phyloP scores from a whole-genome alignment of 2,797 vertebrate genomes.

The Prunella strophiata region DNA sequence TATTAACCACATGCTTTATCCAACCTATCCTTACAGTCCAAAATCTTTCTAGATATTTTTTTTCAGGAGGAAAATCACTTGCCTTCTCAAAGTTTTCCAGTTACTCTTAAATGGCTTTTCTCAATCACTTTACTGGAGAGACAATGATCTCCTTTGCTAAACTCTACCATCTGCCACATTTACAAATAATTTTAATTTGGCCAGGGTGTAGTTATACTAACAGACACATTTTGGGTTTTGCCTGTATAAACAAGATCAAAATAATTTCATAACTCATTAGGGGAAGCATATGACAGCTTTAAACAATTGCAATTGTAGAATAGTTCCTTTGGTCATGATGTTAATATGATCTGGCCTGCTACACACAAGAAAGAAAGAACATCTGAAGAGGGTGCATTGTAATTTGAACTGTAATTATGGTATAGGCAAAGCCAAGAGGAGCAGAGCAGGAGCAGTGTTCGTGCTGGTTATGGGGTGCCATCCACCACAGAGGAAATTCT shows the following conservation, averaged over 20 bases:
- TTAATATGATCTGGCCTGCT: background rate
- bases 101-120: background rate
- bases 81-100: background rate
- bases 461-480: background rate
- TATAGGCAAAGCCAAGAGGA: background rate
- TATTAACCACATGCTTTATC: background rate
- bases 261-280: background rate
- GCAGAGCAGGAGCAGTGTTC: background rate
- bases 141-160: background rate
- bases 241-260: constrained; percentile 18
- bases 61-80: background rate
- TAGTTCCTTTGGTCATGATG: background rate
- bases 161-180: background rate
- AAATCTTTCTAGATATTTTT: background rate
- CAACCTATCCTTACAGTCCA: background rate
- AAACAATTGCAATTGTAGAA: background rate
- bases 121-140: background rate
- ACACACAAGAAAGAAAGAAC: background rate
- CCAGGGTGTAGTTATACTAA: background rate
- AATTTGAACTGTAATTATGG: constrained; percentile 28
- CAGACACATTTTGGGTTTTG: background rate
- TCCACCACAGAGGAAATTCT: background rate
- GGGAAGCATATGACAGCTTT: background rate
- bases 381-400: background rate
- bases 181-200: constrained; percentile 3